Base-by-base conservation (phyloP, 2,113 vertebrate genomes). In the Rhegmatorhina hoffmannsi region DNA sequence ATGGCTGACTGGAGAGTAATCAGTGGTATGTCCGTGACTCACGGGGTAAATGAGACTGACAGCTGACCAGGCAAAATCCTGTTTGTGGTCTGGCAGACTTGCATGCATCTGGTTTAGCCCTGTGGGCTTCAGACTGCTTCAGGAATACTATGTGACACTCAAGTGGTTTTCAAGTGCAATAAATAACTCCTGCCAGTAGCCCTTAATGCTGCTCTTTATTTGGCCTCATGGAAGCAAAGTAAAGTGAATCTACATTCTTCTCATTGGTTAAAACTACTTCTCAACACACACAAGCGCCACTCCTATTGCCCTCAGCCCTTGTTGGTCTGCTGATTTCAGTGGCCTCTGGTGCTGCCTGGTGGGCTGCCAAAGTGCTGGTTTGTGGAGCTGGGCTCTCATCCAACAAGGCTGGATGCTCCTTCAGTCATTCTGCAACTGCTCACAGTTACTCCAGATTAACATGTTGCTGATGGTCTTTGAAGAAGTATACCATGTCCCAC, bases 151-250 rank as follows among this genome's bases (percentile, higher is more conserved):
- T 31, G 49, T 13, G 3, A 88, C 58, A 64, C 67, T 92, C 52
- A 68, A 93, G 85, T 88, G 91, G 70, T 88, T 94, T 92, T 84
- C 49, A 82, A 94, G 84, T 58, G 87, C 60, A 73, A 34, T 70
- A 89, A 89, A 23, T 78, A 85, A 52, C 26, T 82, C 70, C 44
- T 76, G 58, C 34, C 49, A 44, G 44, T 44, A 79, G 89, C 43
- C 24, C 66, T 88, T 67, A 75, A 21, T 55, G 25, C 50, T 33
- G 29, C n/a, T 70, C 19, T 55, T 91, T 72, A 59, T n/a, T 87
- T 82, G 38, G 19, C 72, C 34, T 92, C 50, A 17, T 3, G 5
- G 66, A 93, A 87, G 69, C 50, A 40, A 60, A 74, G 23, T 31
- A 38, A 68, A 86, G 58, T 68, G 58, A 72, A 72, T 44, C 49